Percentiles rank a stretch among this genome's conserved stretches.
Evolutionary conservation across 2,888 invertebrate species (phyloP).

Genomic region (Pharmacophagus antenor): DNA sequence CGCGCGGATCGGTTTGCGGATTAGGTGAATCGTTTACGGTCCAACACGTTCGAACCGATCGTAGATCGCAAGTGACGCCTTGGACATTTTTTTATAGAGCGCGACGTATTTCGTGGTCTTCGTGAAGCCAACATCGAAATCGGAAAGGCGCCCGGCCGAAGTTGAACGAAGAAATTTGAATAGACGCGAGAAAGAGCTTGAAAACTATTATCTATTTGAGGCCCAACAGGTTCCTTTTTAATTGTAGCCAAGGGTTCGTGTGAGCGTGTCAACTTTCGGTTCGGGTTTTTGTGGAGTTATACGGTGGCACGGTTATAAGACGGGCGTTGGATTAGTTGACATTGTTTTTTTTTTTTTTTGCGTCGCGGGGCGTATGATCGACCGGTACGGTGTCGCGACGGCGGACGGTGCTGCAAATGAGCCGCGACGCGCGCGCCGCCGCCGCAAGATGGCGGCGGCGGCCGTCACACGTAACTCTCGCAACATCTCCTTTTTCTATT

Average conservation of each 20-base stretch:
- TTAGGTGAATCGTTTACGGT: not conserved
- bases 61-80: slow-evolving; percentile 7
- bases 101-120: not conserved
- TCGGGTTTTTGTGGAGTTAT: not conserved
- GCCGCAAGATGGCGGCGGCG: slow-evolving; percentile 33
- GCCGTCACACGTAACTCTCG: slow-evolving; percentile 50
- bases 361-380: too few species aligned
- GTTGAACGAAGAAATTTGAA: not conserved
- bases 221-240: not conserved
- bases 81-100: slow-evolving; percentile 10
- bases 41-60: not conserved
- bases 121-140: not conserved
- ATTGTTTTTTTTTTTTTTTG: too few species aligned
- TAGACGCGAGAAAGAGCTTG: not conserved
- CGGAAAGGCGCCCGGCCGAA: not conserved
- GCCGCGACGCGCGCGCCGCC: slow-evolving; percentile 30
- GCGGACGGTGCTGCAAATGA: slow-evolving; percentile 39
- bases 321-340: not conserved
- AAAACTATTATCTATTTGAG: not conserved
- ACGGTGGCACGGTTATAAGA: not conserved
- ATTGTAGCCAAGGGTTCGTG: not conserved
- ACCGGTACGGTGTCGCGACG: not conserved
- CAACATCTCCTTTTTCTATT: slow-evolving; percentile 66
- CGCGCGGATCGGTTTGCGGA: too few species aligned
- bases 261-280: not conserved